Base-by-base conservation (phyloP, 2,113 vertebrate species). In the Oreochromis tanganicae region DNA sequence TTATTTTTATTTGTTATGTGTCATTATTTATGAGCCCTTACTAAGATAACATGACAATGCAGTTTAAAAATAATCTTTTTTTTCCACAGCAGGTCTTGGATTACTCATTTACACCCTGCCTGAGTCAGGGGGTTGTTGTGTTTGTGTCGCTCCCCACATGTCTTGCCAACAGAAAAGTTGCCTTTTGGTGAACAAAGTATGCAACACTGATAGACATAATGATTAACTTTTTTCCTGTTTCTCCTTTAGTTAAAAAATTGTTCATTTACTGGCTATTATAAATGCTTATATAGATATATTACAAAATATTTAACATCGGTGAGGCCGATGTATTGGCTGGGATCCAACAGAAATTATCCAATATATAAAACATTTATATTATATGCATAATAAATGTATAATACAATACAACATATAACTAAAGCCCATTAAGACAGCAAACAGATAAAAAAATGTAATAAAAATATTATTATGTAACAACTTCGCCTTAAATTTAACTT, bases 231-330 rank as follows among this genome's bases (percentile, higher is more conserved):
- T 73, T 43, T 43, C 38, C n/a, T 41, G 38, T 43, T 24, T 73
- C 38, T 73, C 21, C 1, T 73, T 27, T 73, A 46, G 38, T 73
- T 73, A 16, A 5, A 17, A 0, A 0, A 1, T 2, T 4, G 19
- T 73, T 73, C 2, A 73, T 73, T 73, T 73, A 73, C 21, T 71
- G 66, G n/a, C n/a, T 0, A 7, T 73, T 73, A 46, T 27, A 73
- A 46, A 46, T 16, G 13, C 38, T 43, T 9, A 46, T 46, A 73
- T 43, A 27, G 13, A 73, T 24, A 43, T 24, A 9, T 41, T 71
- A 24, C n/a, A 14, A 71, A 43, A 71, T 71, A 71, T 73, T 27
- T 46, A 9, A 73, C 21, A 46, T 2, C 3, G 2, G 19, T 41
- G 63, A 21, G 63, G 36, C 63, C 3, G 2, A 68, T 68, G 11